Base-by-base conservation (phyloP, 1,140 invertebrate species). In the Chymomyza costata region DNA sequence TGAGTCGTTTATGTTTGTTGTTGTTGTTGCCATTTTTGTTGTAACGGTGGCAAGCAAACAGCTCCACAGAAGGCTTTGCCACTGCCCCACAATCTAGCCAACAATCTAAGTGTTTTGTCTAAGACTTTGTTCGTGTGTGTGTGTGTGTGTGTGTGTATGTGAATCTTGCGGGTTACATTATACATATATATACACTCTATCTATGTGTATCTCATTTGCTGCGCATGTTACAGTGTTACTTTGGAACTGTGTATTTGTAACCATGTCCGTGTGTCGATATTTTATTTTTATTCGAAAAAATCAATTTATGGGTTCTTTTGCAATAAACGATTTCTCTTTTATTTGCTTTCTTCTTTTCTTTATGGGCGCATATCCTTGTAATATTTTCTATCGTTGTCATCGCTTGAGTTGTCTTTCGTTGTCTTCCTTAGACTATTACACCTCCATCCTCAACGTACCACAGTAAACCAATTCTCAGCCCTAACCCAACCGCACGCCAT, bases 231-330 rank as follows among this genome's bases (percentile, higher is more conserved):
- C 10, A 28, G 10, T 6, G 25, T 6, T 28, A 28, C 25, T 28
- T 28, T 28, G n/a, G n/a, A n/a, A n/a, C n/a, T 55, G 32, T 8
- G 11, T 34, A 13, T 34, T 3, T 34, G 6, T 8, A 10, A 5
- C 3, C n/a, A 10, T 34, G 3, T 34, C 3, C 11, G n/a, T 34
- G 32, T 10, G 66, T 62, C 63, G 73, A 78, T 78, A 78, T 78
- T 78, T 78, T 78, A 78, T 78, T 78, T 78, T 78, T 78, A 78
- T 78, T 78, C 80, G 71, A 71, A 67, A 78, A 80, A 78, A 78
- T 78, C 71, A 78, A 78, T 78, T 78, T 78, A 78, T 78, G 71
- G 73, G 52, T 65, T 80, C 73, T 73, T 78, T 80, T 70, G 71
- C 71, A 78, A 78, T 78, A 78, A 78, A 78, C 71, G 71, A 78